Base-by-base conservation (phyloP, 2,888 invertebrate genomes). In the Drosophila recens region DNA sequence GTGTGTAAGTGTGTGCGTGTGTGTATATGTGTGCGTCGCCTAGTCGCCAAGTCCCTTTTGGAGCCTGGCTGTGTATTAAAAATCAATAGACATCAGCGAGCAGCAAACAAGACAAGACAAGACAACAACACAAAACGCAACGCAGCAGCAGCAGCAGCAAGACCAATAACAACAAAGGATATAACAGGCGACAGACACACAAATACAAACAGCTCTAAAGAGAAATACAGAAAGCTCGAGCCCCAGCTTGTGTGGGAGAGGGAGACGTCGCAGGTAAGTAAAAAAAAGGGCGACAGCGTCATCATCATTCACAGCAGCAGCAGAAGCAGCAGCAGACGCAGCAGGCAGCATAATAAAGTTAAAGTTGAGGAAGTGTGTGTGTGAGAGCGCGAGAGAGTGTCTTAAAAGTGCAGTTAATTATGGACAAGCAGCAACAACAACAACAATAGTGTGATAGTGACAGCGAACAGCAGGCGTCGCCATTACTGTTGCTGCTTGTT, bases 21-120 rank as follows among this genome's bases (percentile, higher is more conserved):
- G 38, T 36, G 23, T 38, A 42, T 42, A 43, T 30, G 52, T 38
- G 51, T 61, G 15, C 48, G 78, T 81, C 74, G 75, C 45, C 67
- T 51, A 67, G 67, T 59, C 67, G 73, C 38, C 38, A 36, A 66
- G 57, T 68, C 76, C 71, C 59, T 61, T 75, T 54, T 51, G 70
- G 40, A 63, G 58, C 70, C 56, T 68, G 36, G 38, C 56, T 51
- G 45, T 30, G 45, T 45, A 67, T 46, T 72, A 68, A 77, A 79
- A 79, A 79, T 78, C 78, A 78, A 79, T 71, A 82, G 66, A 67
- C 70, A 69, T 43, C 77, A 76, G 56, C 46, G 68, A 42, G 51
- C 59, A 43, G 43, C 42, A 42, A 33, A 53, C 59, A 76, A 67
- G 45, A 73, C 75, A 76, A 67, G 45, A 73, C 75, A 75, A n/a